Base-by-base conservation (phyloP, 2,888 invertebrate genomes). In the Cerastoderma edule region DNA sequence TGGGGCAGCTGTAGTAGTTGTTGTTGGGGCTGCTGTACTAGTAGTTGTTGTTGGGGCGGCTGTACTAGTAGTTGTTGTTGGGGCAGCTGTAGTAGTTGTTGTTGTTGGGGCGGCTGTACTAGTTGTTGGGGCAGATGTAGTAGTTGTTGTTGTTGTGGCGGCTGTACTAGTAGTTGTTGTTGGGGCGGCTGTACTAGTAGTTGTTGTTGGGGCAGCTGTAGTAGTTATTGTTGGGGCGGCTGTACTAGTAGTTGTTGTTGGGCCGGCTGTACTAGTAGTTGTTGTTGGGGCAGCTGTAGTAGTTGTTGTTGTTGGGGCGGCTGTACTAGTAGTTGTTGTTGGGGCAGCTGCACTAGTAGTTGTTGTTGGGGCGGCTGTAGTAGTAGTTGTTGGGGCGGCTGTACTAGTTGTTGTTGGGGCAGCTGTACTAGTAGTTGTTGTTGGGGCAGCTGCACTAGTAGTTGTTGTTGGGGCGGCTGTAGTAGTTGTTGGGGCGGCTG, bases 241-340 rank as follows among this genome's bases (percentile, higher is more conserved):
- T 19, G 66, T 66, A 24, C 46, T 66, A 28, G 66, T n/a, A 39
- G 53, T 39, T 64, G 64, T 64, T 4, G 64, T 39, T 22, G 64
- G 22, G 24, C 24, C 32, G 1, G 2, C 32, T 19, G 66, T 66
- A 24, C 46, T 66, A 28, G 66, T n/a, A 39, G 53, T 22, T 8
- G 53, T 2, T 22, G 22, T 53, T 53, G 53, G 1, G 10, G 53
- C 10, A 1, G 22, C 24, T 53, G n/a, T 1, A n/a, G 53, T 53
- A 13, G 53, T 53, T 22, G 53, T 13, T 22, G 53, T 2, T 24
- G 53, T 2, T 39, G 39, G 8, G 16, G 39, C 28, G 35, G 54
- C 28, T 22, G 56, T 53, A 1, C 39, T 44, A 6, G 57, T 32
- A 5, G 39, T 24, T 16, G 67, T 56, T 2, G 67, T 50, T n/a